Base-by-base conservation (phyloP, 2,113 vertebrate genomes). In the Micromys minutus region DNA sequence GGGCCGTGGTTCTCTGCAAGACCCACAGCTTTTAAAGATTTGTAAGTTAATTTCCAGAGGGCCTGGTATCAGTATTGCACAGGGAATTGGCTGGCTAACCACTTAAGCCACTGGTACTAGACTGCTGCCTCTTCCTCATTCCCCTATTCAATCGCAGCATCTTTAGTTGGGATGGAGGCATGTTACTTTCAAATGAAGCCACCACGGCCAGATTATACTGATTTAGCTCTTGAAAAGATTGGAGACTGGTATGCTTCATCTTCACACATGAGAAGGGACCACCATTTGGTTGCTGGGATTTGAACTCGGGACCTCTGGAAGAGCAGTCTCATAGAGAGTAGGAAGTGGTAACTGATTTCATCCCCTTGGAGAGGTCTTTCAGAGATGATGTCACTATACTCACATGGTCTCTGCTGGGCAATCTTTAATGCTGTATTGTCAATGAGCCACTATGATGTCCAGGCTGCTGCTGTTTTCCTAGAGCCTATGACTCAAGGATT, bases 91-190 rank as follows among this genome's bases (percentile, higher is more conserved):
- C 50, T 55, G 76, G 31, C 9, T 76, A 26, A 24, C 22, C 59
- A 26, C 10, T 22, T 29, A 63, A 63, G 61, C 61, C 61, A 63
- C 9, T 26, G 9, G 24, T 29, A 11, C 24, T 26, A 63, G 7
- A 3, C 5, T 9, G 10, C 61, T 8, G 8, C 61, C 61, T 9
- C 9, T 61, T 21, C 59, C 22, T 2, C 24, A 3, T 17, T 10
- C 24, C 26, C 61, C 24, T 26, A 21, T 10, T 63, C 26, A 63
- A 11, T 29, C 24, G 22, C 9, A 8, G 9, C 61, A 63, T 12
- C 61, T 8, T 21, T 4, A 21, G 19, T 59, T 21, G n/a, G n/a
- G 24, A 1, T 0, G 5, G 26, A 15, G 39, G 2, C 24, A 47
- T 10, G 22, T 24, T 42, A 12, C 24, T 75, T 50, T 47, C 8